These are phyloP conservation scores for Ostrea edulis DNA, from an alignment of 1,140 invertebrate genomes.

Conservation along the genomic window DNA sequence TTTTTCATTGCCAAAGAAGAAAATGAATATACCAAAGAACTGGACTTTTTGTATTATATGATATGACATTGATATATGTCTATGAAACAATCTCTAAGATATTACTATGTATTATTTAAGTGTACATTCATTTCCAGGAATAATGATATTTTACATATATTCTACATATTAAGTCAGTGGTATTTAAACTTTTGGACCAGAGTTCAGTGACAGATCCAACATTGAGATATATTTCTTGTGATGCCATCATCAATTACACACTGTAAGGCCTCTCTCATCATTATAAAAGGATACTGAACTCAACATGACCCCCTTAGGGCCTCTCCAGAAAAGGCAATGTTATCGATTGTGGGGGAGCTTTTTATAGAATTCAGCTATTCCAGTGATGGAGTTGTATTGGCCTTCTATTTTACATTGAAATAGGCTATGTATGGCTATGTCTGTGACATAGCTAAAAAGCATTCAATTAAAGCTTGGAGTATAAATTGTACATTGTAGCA, in stretches of 20 bases:
- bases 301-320: neutral
- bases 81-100: neutral
- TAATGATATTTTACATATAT: neutral
- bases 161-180: neutral
- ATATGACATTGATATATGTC: neutral
- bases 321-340: neutral
- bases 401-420: no score
- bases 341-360: constrained; percentile 18
- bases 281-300: constrained; percentile 24
- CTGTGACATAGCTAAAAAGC: no score
- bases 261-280: neutral
- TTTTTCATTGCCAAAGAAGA: neutral
- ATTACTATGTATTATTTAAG: neutral
- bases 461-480: no score
- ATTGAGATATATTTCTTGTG: neutral
- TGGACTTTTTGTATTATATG: neutral
- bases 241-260: neutral
- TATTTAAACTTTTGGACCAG: no score
- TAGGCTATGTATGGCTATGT: no score
- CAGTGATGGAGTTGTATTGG: neutral
- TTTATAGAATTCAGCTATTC: constrained; percentile 13
- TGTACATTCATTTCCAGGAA: neutral
- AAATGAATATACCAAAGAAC: no score
- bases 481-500: no score
- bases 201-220: neutral